A percentile compares a stretch with the other conserved stretches of the same genome.
phyloP scores from a whole-genome alignment of 1,140 invertebrate species.

The Trichonephila inaurata region DNA sequence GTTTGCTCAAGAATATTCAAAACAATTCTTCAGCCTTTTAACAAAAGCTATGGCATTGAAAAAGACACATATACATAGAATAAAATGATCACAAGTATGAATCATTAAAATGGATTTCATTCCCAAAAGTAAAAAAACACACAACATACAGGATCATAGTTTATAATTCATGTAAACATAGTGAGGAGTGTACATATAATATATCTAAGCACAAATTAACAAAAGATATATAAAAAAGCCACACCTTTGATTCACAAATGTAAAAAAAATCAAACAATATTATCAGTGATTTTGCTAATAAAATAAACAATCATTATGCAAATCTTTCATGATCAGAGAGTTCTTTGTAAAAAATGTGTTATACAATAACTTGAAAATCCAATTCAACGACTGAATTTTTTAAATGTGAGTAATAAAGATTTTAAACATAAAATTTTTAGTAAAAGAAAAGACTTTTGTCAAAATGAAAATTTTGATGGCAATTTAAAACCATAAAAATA shows the following conservation, averaged over 20 bases:
- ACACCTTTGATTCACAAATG: not conserved
- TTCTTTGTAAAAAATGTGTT: too few species aligned
- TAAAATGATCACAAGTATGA: constrained; percentile 58
- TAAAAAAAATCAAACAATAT: not conserved
- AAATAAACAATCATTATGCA: not conserved
- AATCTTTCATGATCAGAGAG: not conserved
- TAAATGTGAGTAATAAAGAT: too few species aligned
- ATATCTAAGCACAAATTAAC: not conserved
- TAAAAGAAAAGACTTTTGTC: too few species aligned
- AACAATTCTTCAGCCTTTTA: constrained; percentile 14
- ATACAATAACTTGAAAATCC: too few species aligned
- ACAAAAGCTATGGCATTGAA: constrained; percentile 19
- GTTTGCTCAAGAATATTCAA: constrained; percentile 28
- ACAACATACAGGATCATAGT: not conserved
- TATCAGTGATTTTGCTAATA: not conserved
- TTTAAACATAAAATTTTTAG: too few species aligned
- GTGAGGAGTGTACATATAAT: not conserved
- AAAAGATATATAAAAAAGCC: not conserved
- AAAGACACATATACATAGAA: constrained; percentile 28
- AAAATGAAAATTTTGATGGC: too few species aligned
- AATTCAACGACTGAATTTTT: too few species aligned
- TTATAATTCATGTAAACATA: not conserved
- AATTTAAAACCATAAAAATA: too few species aligned
- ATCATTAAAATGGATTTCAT: not conserved
- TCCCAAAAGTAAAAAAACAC: not conserved